Base-by-base conservation (phyloP, 2,797 vertebrate species). In the Erethizon dorsatum region DNA sequence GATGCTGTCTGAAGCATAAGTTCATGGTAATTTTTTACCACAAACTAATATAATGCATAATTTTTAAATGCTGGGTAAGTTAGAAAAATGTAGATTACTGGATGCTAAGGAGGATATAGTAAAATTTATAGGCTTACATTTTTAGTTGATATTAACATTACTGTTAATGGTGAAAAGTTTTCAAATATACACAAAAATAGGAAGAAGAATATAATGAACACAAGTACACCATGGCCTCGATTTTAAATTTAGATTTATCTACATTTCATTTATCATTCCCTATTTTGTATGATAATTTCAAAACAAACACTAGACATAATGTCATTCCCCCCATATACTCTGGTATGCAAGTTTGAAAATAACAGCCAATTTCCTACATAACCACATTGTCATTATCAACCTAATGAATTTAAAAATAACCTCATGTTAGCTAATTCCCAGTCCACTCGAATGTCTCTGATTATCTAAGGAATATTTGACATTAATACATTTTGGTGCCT, bases 231-330 rank as follows among this genome's bases (percentile, higher is more conserved):
- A 90, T 26, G 52, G 83, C 37, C 45, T 90, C 77, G 52, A 83
- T 78, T 95, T 26, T 45, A 56, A 92, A 61, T 63, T 63, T 57
- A 89, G 41, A 15, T 79, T 73, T 88, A 89, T 52, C 8, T 54
- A 77, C 31, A 54, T 5, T 82, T 85, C 12, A 50, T 67, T 83
- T 87, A n/a, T 54, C 5, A 9, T 12, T 86, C 28, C 24, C 10
- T 31, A 54, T 93, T 94, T 61, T 95, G 45, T 83, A 37, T 61
- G 28, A 90, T 47, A 90, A 96, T 67, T 88, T 82, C 57, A 82
- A 82, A 79, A 77, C 37, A 83, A 90, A 54, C 41, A 24, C 7
- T 18, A 63, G 11, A 63, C 6, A 61, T 47, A 17, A 45, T 59
- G 47, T 50, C 57, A 86, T 85, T 80, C 28, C 65, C 6, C 22